Evolutionary conservation across 1,140 invertebrate species (phyloP), one percentile per base, ranked within the genome.

Genomic region (Gonioctena quinquepunctata): DNA sequence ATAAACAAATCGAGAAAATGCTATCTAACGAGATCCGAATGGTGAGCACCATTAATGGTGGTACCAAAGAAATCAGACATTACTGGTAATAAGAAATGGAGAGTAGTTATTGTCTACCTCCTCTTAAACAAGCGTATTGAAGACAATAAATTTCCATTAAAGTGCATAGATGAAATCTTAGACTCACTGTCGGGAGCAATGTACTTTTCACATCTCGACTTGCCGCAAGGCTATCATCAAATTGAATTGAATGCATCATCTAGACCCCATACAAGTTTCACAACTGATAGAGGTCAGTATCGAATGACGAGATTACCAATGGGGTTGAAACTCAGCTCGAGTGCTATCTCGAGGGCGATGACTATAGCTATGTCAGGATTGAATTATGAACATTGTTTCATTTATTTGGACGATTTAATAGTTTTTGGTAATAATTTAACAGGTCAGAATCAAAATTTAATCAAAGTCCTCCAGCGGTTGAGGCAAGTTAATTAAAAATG

Each of bases 171-270:
- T 11, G 76, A 76, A 49, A 77, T 79, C 48, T 52, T 77, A 33
- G 67, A 77, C 66, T 69, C 61, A 3, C 60, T 77, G 49, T 60
- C 48, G n/a, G 71, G 73, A 16, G 69, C 63, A 33, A 59, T 67
- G 22, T 74, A 77, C 66, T 73, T 73, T 68, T 61, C 67, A 33
- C 70, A 74, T 73, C 72, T 70, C 49, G 73, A 77, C 65, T 69
- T 77, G 48, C 19, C 52, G 16, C 73, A 71, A 26, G 84, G 86
- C 1, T 87, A 84, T 73, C 83, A 81, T 77, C 84, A 88, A 69
- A 72, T 86, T 21, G 64, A 74, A 18, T 57, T 86, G 5, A 77
- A 79, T 11, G 23, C 21, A 16, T 7, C 19, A 59, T 23, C 21
- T 59, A 83, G 74, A 83, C 82, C 5, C 23, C 71, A 70, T 22